Conservation (phyloP, 2,888 invertebrate genomes). For the Polydrusus pterygomalis region DNA sequence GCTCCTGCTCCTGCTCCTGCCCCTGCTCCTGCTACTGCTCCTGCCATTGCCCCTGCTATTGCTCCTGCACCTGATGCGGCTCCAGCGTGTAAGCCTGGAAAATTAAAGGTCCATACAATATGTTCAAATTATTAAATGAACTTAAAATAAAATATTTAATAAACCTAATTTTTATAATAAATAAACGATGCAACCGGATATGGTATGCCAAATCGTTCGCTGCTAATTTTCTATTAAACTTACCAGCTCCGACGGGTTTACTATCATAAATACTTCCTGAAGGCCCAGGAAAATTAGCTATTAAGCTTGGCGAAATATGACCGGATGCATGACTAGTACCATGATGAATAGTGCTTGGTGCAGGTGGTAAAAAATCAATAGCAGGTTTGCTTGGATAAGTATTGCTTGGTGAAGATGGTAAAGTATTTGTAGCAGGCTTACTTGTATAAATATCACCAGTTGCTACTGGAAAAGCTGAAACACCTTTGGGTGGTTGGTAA, state of each 20-base stretch:
- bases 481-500: slow-evolving; percentile 21
- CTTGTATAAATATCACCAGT: slow-evolving; percentile 56
- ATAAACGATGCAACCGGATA: too few relatives aligned
- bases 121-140: too few relatives aligned
- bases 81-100: not conserved
- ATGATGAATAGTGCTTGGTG: slow-evolving; percentile 25
- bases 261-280: slow-evolving; percentile 57
- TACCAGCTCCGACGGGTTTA: slow-evolving; percentile 48
- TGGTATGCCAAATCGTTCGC: too few relatives aligned
- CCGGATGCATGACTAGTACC: not conserved
- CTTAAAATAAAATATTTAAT: too few relatives aligned
- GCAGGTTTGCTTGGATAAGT: slow-evolving; percentile 58
- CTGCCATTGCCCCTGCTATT: not conserved
- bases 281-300: slow-evolving; percentile 56
- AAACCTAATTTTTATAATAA: too few relatives aligned
- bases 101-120: too few relatives aligned
- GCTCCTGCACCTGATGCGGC: slow-evolving; percentile 5
- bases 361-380: not conserved
- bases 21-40: not conserved
- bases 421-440: slow-evolving; percentile 53
- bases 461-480: slow-evolving; percentile 47
- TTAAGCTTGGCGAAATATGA: slow-evolving; percentile 36
- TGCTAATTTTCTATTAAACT: too few relatives aligned
- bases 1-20: slow-evolving; percentile 7
- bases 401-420: slow-evolving; percentile 9